These are phyloP conservation scores for Microtus montanus DNA, from an alignment of 2,113 vertebrate genomes.

Conservation along the genomic window DNA sequence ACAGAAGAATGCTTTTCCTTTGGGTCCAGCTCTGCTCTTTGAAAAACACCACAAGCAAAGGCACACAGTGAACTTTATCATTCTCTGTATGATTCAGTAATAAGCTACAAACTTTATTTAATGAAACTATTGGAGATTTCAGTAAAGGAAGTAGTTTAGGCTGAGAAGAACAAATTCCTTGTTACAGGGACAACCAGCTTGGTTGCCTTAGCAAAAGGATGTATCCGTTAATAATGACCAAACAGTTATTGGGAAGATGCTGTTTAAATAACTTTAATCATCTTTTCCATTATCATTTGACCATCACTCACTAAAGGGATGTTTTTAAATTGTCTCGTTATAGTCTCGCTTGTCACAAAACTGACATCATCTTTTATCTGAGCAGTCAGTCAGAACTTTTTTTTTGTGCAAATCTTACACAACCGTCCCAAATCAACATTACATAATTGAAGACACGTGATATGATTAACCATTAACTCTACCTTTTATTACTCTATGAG, in stretches of 20 bases:
- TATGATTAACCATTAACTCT: conserved; percentile 44
- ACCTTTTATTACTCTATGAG: conserved; percentile 2
- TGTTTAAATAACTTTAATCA: conserved; percentile 48
- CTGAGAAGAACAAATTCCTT: conserved; percentile 31
- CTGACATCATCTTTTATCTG: conserved; percentile 26
- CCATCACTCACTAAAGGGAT: conserved; percentile 35
- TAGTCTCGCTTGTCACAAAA: conserved; percentile 47
- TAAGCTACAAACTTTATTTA: conserved; percentile 37
- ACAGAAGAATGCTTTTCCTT: not conserved
- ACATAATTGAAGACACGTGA: not conserved
- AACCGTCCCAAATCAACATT: conserved; percentile 40
- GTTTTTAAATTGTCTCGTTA: conserved; percentile 47
- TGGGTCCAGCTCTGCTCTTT: not conserved
- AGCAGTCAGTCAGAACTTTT: conserved; percentile 20
- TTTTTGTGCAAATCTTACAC: conserved; percentile 18
- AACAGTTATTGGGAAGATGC: conserved; percentile 48
- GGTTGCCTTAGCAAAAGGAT: conserved; percentile 26
- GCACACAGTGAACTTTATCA: not conserved
- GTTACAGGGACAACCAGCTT: not conserved
- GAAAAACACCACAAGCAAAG: conserved; percentile 21
- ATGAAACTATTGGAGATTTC: conserved; percentile 52
- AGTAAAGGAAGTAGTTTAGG: conserved; percentile 18
- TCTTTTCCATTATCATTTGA: conserved; percentile 52
- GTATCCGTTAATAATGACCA: not conserved
- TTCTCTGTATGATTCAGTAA: conserved; percentile 48